Base-by-base conservation (phyloP, 2,113 vertebrate species). In the Bubo blakistoni region DNA sequence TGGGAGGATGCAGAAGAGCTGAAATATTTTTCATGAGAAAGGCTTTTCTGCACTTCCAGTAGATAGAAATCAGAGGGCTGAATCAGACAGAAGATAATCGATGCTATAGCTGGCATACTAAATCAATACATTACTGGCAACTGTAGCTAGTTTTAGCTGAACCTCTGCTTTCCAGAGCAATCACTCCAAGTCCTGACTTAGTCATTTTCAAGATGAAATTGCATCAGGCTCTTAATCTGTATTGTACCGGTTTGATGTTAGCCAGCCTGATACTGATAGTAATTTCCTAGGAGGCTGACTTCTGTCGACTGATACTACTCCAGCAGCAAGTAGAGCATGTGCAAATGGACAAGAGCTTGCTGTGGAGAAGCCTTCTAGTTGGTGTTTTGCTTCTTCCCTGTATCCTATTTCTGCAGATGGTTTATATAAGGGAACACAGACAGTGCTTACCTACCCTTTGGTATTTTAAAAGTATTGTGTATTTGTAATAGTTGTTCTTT, bases 81-180 rank as follows among this genome's bases (percentile, higher is more conserved):
- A 93, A 96, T 94, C 70, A 94, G 90, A 81, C 81, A 77, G 65
- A 71, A 89, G 58, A 91, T 93, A 95, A 96, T 97, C 77, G 27
- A 95, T 96, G 88, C 42, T 84, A 51, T 62, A 91, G 81, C 49
- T 96, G 94, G 67, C 94, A 83, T 89, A 84, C 58, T 81, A 93
- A 96, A 97, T 98, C 97, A 97, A 96, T 98, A 97, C 92, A 52
- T 94, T 97, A 95, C 95, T 97, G 92, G 82, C 94, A 97, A 95
- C 66, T 84, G 73, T 26, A 96, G 76, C 95, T 92, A 90, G 92
- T 92, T 96, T 97, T 95, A 96, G 91, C 66, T 88, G 95, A 95
- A 96, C 19, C 63, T 96, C 85, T 94, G 80, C 82, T 97, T 96
- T 94, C 81, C 91, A 97, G 90, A 97, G 92, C 54, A 96, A 91